Evolutionary conservation across 2,797 vertebrate genomes (phyloP).

Genomic region (Brotogeris chrysoptera): DNA sequence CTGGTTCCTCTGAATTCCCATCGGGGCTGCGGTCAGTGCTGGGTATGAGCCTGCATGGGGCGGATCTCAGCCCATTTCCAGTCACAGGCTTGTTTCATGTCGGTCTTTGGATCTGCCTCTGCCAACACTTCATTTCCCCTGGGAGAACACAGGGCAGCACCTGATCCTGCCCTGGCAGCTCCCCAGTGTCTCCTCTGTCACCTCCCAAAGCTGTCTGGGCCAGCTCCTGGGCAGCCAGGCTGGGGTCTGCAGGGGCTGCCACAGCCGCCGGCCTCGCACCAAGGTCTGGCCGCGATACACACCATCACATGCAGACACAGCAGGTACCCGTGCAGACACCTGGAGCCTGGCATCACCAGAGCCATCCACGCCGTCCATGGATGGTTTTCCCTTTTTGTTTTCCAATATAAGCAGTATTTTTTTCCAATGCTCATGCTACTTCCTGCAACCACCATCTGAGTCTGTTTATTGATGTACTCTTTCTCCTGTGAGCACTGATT

Average conservation of each 20-base stretch:
- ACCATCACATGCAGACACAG: neutral
- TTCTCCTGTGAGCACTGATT: neutral
- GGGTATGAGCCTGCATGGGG: neutral
- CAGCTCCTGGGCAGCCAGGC: neutral
- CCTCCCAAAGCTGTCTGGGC: neutral
- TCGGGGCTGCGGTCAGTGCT: rapidly evolving
- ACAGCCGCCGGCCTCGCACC: neutral
- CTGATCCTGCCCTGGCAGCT: rapidly evolving
- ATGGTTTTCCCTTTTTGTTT: neutral
- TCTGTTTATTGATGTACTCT: neutral
- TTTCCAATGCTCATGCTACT: neutral
- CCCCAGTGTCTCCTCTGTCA: rapidly evolving
- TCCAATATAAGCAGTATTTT: neutral
- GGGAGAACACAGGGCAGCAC: neutral
- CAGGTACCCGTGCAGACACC: rapidly evolving
- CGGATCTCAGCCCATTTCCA: neutral
- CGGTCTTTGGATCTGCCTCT: neutral
- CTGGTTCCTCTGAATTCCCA: neutral
- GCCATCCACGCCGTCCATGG: neutral
- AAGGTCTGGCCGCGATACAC: neutral
- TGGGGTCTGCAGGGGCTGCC: neutral
- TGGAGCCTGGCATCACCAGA: neutral
- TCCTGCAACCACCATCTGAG: neutral
- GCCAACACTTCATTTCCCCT: rapidly evolving
- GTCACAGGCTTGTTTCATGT: rapidly evolving